Evolutionary conservation across 2,797 vertebrate genomes (phyloP).

Genomic region (Channa striata): DNA sequence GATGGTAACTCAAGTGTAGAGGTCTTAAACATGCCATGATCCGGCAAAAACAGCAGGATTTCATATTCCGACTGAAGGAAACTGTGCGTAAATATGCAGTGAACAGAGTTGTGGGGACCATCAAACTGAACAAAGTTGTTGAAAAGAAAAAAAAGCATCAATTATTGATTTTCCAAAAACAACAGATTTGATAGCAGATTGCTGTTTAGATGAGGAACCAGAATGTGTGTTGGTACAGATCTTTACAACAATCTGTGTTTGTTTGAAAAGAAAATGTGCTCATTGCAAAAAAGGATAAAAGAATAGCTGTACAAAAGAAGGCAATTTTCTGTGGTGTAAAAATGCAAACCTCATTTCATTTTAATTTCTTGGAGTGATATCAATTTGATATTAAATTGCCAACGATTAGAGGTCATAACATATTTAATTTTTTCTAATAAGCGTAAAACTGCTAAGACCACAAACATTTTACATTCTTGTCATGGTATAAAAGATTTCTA

Average conservation of each 20-base stretch:
- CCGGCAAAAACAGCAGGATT: not conserved
- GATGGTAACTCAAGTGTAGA: conserved; percentile 8
- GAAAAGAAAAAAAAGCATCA: conserved; percentile 21
- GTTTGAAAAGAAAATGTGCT: conserved; percentile 43
- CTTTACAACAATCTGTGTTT: conserved; percentile 32
- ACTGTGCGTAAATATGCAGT: not conserved
- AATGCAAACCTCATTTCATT: not conserved
- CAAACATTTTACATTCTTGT: conserved; percentile 14
- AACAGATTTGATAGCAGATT: conserved; percentile 43
- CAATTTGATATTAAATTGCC: not conserved
- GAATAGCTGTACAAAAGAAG: not conserved
- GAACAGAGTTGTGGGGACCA: not conserved
- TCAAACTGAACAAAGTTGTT: conserved; percentile 13
- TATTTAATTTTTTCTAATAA: not conserved
- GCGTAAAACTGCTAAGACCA: not conserved
- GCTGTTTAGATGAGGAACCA: conserved; percentile 19
- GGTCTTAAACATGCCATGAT: conserved; percentile 4
- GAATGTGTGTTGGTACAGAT: conserved; percentile 17
- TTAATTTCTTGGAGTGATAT: not conserved
- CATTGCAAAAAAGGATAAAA: conserved; percentile 15
- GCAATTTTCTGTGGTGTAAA: conserved; percentile 13
- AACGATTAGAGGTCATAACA: not conserved
- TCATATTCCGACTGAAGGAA: conserved; percentile 22
- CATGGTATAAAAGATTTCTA: conserved; percentile 21
- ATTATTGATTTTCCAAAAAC: conserved; percentile 38